Evolutionary conservation across 2,888 invertebrate genomes (phyloP), one percentile per base, ranked within the genome.

Genomic region (Drosophila nr. perissopoda): DNA sequence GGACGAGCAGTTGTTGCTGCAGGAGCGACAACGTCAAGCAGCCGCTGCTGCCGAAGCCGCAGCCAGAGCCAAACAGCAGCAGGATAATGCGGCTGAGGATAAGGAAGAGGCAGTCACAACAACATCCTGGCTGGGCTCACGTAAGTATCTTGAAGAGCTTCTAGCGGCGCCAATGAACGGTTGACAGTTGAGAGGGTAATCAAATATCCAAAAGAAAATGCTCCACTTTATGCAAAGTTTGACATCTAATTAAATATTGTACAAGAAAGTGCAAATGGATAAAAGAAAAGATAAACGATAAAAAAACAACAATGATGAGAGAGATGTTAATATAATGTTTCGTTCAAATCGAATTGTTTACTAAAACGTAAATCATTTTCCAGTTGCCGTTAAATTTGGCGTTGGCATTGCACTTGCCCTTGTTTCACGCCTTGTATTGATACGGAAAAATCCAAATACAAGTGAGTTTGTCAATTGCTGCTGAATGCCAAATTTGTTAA

Each of bases 301-400:
- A 40, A 18, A 38, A n/a, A 46, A 33, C 33, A 33, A 33, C 33
- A 33, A 33, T 33, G n/a, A 49, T 16, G 10, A 36, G 27, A 36
- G 16, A 49, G n/a, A 73, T 48, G 33, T n/a, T 51, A 33, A 63
- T 61, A 69, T 34, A 70, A 71, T 67, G 40, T 66, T 77, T 59
- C 38, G 74, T 79, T 78, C 46, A 29, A 62, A 64, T 61, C 62
- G 10, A 60, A 60, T 72, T 76, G 61, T 68, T 62, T 52, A 82
- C 72, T 82, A 75, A 85, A 83, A 70, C 68, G 70, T 81, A 76
- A 81, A 80, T 88, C 91, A 92, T 95, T 95, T 96, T 97, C 93
- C 96, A 97, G 97, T 97, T 95, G 96, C 96, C 94, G 95, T 97
- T 94, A 97, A 97, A 95, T 95, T 97, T 94, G 95, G 95, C 93